Evolutionary conservation across 2,888 invertebrate genomes (phyloP).

Genomic region (Spicauda simplicius): DNA sequence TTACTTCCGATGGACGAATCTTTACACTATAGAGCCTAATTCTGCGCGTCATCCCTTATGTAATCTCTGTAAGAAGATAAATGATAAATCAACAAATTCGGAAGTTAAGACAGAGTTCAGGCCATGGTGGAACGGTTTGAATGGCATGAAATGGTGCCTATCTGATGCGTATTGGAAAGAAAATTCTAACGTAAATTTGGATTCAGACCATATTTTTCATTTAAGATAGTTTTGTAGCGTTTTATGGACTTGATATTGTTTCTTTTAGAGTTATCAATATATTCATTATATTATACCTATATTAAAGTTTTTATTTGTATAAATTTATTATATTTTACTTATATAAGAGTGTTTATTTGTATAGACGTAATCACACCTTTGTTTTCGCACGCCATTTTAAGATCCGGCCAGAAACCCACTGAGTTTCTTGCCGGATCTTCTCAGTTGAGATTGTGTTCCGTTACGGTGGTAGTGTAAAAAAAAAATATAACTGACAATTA

Average conservation of each 20-base stretch:
- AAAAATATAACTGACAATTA: too few species aligned
- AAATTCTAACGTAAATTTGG: conserved; percentile 42
- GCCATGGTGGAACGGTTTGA: conserved; percentile 60
- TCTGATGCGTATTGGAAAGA: conserved; percentile 52
- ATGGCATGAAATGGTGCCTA: conserved; percentile 59
- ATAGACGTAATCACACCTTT: too few species aligned
- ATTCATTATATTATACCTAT: not conserved
- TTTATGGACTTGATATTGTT: not conserved
- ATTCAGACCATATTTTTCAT: not conserved
- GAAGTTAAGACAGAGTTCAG: conserved; percentile 53
- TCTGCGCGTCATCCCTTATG: conserved; percentile 54
- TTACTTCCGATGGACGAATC: conserved; percentile 64
- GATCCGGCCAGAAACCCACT: too few species aligned
- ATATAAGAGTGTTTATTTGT: too few species aligned
- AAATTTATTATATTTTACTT: not conserved
- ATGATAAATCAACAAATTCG: conserved; percentile 42
- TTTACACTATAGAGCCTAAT: conserved; percentile 48
- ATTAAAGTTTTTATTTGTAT: not conserved
- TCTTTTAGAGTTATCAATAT: not conserved
- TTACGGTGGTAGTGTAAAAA: too few species aligned
- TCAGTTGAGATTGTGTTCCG: too few species aligned
- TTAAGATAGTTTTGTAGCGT: not conserved
- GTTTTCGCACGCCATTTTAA: too few species aligned
- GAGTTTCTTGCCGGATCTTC: too few species aligned
- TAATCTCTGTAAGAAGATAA: conserved; percentile 55